Evolutionary conservation across 2,888 invertebrate species (phyloP).

Genomic region (Caenorhabditis uteleia): DNA sequence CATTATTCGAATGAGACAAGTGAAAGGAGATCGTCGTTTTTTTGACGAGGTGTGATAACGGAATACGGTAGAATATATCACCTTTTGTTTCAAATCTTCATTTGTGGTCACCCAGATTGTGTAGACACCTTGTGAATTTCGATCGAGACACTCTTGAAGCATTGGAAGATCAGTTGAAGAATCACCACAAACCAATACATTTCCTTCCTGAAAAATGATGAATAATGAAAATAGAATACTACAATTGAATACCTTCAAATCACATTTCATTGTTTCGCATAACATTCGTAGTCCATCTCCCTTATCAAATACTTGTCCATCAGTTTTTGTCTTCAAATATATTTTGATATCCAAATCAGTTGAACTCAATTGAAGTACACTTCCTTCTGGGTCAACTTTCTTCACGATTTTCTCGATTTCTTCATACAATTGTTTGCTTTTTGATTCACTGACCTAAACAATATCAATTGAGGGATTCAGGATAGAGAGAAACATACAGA

Average conservation of each 20-base stretch:
- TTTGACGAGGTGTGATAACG: too few relatives aligned
- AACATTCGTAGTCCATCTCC: constrained; percentile 67
- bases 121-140: constrained; percentile 60
- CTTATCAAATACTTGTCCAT: constrained; percentile 67
- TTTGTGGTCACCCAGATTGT: constrained; percentile 68
- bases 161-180: constrained; percentile 68
- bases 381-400: constrained; percentile 57
- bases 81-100: constrained; percentile 50
- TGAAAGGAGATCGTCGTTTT: too few relatives aligned
- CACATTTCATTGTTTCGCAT: constrained; percentile 51
- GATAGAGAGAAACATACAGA: constrained; percentile 22
- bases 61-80: too few relatives aligned
- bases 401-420: constrained; percentile 60
- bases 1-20: too few relatives aligned
- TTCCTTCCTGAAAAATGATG: constrained; percentile 61
- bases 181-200: constrained; percentile 69
- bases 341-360: constrained; percentile 69
- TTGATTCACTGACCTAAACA: constrained; percentile 15
- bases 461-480: neutral
- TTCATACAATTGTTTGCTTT: constrained; percentile 25
- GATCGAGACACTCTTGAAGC: constrained; percentile 63
- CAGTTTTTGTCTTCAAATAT: constrained; percentile 55
- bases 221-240: too few relatives aligned
- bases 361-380: constrained; percentile 51
- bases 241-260: too few relatives aligned